These are phyloP conservation scores for Grammomys dolichurus DNA, from an alignment of 2,113 vertebrate genomes.

Conservation along the genomic window DNA sequence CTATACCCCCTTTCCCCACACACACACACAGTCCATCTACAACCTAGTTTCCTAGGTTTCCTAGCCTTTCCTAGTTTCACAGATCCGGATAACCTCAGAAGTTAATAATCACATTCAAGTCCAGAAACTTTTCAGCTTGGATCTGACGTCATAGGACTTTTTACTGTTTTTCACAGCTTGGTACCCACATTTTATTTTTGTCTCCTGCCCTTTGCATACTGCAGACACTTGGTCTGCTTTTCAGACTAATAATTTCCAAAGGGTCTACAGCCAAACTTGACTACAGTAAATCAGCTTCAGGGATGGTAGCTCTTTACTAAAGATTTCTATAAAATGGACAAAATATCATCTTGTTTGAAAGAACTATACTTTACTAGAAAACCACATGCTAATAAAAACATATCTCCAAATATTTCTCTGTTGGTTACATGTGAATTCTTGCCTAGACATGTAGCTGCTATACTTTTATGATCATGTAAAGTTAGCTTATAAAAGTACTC, in stretches of 20 bases:
- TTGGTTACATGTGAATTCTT: constrained; percentile 32
- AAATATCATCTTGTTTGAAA: constrained; percentile 67
- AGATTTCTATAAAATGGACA: constrained; percentile 71
- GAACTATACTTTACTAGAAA: constrained; percentile 66
- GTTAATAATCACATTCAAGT: not conserved
- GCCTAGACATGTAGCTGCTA: constrained; percentile 26
- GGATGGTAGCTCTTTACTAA: constrained; percentile 46
- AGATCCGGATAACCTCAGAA: not conserved
- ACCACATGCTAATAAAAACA: constrained; percentile 38
- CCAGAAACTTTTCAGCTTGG: constrained; percentile 22
- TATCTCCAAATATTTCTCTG: constrained; percentile 48
- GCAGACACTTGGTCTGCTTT: constrained; percentile 45
- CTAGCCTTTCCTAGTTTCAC: not conserved
- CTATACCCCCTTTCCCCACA: too few relatives aligned
- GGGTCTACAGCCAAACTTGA: constrained; percentile 48
- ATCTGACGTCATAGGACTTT: constrained; percentile 24
- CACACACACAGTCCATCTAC: accelerated
- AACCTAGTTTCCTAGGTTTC: too few relatives aligned
- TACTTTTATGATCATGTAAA: constrained; percentile 44
- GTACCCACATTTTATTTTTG: constrained; percentile 45
- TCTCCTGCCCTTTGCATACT: constrained; percentile 16
- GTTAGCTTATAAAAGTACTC: constrained; percentile 57
- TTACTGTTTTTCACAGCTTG: constrained; percentile 32
- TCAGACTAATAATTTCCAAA: constrained; percentile 64
- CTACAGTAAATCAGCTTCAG: constrained; percentile 38